Conservation (phyloP, 2,888 invertebrate species). For the Apamea anceps region DNA sequence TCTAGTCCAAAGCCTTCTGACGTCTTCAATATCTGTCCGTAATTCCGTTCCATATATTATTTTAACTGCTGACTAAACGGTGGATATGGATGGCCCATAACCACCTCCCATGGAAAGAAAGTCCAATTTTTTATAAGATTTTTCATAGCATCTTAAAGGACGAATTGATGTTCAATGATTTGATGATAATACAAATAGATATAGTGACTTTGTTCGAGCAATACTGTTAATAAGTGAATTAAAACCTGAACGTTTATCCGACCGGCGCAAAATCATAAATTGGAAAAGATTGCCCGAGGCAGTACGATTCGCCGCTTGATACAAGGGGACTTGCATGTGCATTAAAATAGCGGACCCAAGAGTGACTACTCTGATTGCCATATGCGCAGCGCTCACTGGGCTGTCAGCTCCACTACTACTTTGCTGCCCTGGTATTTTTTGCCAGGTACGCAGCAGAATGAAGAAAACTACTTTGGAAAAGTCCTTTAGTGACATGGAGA, state of each 20-base stretch:
- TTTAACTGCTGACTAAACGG: slow-evolving; percentile 1
- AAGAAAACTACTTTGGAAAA: not conserved
- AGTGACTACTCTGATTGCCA: not conserved
- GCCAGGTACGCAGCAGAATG: not conserved
- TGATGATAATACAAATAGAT: not conserved
- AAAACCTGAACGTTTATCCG: not conserved
- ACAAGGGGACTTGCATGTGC: not conserved
- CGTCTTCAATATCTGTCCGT: not conserved
- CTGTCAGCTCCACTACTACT: no score
- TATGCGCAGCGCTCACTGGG: not conserved
- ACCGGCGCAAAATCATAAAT: slow-evolving; percentile 5
- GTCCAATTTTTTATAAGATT: not conserved
- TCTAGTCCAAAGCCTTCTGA: not conserved
- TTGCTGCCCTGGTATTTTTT: not conserved
- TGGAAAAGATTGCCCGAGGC: not conserved
- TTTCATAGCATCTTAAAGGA: not conserved
- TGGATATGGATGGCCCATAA: not conserved
- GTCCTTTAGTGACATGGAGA: not conserved
- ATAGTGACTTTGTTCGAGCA: not conserved
- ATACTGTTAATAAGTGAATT: not conserved
- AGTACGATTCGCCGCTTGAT: not conserved
- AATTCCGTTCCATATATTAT: not conserved
- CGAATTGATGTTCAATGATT: not conserved
- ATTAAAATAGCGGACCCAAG: not conserved
- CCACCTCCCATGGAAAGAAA: not conserved